Base-by-base conservation (phyloP, 2,888 invertebrate species). In the Calliphora vomitoria region DNA sequence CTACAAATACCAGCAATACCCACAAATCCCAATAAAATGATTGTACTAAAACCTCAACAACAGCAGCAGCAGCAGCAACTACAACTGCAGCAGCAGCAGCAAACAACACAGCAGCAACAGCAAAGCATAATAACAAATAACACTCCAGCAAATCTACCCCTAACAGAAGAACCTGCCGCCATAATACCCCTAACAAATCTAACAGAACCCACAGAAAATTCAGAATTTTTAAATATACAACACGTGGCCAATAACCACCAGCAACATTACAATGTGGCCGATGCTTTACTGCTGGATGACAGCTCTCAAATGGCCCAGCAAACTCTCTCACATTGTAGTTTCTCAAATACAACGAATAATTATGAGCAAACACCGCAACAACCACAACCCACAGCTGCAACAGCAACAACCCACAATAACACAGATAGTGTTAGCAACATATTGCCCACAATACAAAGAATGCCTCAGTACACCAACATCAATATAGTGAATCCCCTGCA, bases 401-500 rank as follows among this genome's bases (percentile, higher is more conserved):
- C 71, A 25, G 25, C 25, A 1, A 25, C 25, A 1, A 25, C 25
- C 25, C 80, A 78, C 31, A 64, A 18, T 25, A 35, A 25, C 5
- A 20, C 55, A 1, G 87, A 87, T 20, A 87, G 76, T 68, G 64
- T 79, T 5, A 87, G 18, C 53, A 87, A 87, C 20, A 87, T 87
- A 58, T 79, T 87, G 71, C 87, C 87, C 31, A 87, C 87, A 47
- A 87, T 87, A 74, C 87, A 87, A 50, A 74, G 87, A 20, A 87
- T 87, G 87, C 87, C 87, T 0, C 87, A 87, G 18, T 87, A 88
- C 13, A 88, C 83, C 44, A 88, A 88, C 60, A 88, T 85, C 47
- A 88, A 96, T 92, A 95, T 96, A 75, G 96, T 96, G 0, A 96
- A 96, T 91, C 96, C 96, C 1, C 95, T 96, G 78, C 95, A 95